Conservation (phyloP, 2,888 invertebrate species). For the Mythimna albipuncta region DNA sequence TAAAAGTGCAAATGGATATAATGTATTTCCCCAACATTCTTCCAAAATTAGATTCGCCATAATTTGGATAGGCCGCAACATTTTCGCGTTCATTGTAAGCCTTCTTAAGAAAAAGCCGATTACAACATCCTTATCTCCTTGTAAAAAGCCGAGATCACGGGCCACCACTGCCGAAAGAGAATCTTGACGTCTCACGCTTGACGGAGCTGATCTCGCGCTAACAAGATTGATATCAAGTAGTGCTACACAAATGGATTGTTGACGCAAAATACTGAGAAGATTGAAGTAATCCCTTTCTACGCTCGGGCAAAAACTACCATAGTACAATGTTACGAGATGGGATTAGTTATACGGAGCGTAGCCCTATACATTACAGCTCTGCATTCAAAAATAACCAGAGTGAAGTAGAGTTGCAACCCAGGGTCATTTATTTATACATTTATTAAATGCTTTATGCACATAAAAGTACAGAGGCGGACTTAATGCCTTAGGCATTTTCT, state of each 20-base stretch:
- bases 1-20: neutral
- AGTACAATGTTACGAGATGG: constrained; percentile 15
- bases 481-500: too few relatives aligned
- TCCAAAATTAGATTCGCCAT: neutral
- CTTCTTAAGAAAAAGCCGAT: constrained; percentile 31
- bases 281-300: constrained; percentile 29
- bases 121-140: neutral
- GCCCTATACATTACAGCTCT: too few relatives aligned
- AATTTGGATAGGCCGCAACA: neutral
- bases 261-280: constrained; percentile 30
- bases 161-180: neutral
- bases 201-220: constrained; percentile 18
- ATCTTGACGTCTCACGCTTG: constrained; percentile 19
- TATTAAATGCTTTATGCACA: too few relatives aligned
- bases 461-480: too few relatives aligned
- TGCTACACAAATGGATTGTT: constrained; percentile 33
- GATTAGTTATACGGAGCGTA: constrained; percentile 15
- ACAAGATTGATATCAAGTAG: constrained; percentile 40
- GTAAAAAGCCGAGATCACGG: constrained; percentile 17
- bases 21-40: neutral
- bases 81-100: constrained; percentile 1
- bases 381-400: too few relatives aligned
- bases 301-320: constrained; percentile 8
- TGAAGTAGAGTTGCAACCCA: too few relatives aligned
- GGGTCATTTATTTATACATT: too few relatives aligned